Conservation (phyloP, 2,113 vertebrate genomes). For the Notarius lentiginosus region DNA sequence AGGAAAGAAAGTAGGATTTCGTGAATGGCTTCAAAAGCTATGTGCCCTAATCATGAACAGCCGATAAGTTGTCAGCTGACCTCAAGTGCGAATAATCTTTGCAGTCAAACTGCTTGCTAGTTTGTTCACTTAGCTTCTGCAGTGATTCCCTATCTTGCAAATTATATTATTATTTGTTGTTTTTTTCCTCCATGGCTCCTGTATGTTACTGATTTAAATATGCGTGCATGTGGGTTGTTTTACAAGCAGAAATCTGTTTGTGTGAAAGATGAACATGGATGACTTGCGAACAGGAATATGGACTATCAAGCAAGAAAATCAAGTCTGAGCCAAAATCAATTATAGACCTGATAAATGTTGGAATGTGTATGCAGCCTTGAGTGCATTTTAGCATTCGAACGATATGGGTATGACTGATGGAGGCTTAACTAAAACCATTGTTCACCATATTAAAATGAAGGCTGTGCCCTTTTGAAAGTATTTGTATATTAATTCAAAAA, state of each 20-base stretch:
- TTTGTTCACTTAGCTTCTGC: not conserved
- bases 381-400: not conserved
- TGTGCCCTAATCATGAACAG: not conserved
- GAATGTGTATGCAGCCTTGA: not conserved
- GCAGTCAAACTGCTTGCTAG: not conserved
- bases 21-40: not conserved
- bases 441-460: not conserved
- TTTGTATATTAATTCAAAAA: not conserved
- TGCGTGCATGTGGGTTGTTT: not conserved
- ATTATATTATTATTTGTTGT: not conserved
- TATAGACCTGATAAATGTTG: not conserved
- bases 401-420: not conserved
- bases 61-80: not conserved
- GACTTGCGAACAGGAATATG: not conserved
- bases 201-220: not conserved
- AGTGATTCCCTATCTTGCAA: not conserved
- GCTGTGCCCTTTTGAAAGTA: not conserved
- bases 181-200: not conserved
- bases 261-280: not conserved
- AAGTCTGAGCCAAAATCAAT: not conserved
- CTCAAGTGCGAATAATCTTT: not conserved
- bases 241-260: not conserved
- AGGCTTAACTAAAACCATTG: not conserved
- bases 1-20: not conserved
- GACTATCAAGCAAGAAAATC: not conserved